Base-by-base conservation (phyloP, 1,140 invertebrate species). In the Schlechtendalia chinensis region DNA sequence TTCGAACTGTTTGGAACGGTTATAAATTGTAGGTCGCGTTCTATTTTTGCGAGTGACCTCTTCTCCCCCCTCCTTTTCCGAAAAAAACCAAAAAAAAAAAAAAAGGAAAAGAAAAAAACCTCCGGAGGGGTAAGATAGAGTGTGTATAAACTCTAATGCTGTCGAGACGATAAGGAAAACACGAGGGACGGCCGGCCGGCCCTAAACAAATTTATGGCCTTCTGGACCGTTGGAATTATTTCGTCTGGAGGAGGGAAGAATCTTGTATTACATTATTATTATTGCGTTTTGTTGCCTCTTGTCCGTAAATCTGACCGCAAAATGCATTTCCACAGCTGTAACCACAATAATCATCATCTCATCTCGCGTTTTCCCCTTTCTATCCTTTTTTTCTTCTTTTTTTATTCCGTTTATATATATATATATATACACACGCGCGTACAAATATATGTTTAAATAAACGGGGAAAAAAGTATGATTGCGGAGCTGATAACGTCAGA, bases 251-350 rank as follows among this genome's bases (percentile, higher is more conserved):
- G 75, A 79, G 75, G 75, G 75, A 79, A 79, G 75, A 79, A 79
- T 79, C 75, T 79, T 79, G 75, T 79, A 79, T 79, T 79, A 79
- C 75, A 79, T 79, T 79, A 79, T 79, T 79, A 72, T 79, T 79
- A 79, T 79, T 79, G 75, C 56, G 75, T 79, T 79, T 61, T 50
- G 75, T 58, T 63, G 75, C 56, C 75, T 79, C 58, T 63, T 61
- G 75, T 50, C 56, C 75, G 75, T 79, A 79, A 79, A 79, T 79
- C 75, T 79, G 75, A 79, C 75, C 75, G 39, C 75, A 79, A 79
- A 79, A 79, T 39, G 75, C 56, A 79, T 79, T 79, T 79, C 75
- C 75, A 79, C 75, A 79, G 75, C 75, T 79, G 75, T 47, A 79
- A 79, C 75, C 75, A 63, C 75, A 79, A 79, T 79, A 79, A 79